Conservation (phyloP, 2,113 vertebrate genomes). For the Sinocyclocheilus grahami region DNA sequence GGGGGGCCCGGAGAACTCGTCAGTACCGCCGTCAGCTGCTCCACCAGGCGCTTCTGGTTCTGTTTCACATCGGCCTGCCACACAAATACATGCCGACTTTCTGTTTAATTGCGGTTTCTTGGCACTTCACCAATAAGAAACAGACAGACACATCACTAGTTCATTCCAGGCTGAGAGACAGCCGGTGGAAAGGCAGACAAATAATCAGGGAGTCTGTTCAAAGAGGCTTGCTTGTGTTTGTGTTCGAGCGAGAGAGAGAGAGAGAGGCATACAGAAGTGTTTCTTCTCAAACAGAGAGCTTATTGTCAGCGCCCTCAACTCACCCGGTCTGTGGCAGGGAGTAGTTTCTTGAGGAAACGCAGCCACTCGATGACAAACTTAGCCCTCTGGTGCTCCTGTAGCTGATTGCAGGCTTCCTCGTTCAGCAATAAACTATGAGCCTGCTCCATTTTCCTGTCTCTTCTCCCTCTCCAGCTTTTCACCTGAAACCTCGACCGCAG, state of each 20-base stretch:
- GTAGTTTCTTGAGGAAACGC: conserved; percentile 84
- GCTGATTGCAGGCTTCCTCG: conserved; percentile 77
- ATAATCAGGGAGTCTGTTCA: conserved; percentile 8
- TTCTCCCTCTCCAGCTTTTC: neutral
- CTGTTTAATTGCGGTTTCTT: neutral
- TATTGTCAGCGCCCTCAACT: conserved; percentile 44
- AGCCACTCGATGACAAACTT: conserved; percentile 89
- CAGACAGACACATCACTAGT: neutral
- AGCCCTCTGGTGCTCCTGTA: conserved; percentile 81
- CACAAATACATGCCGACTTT: neutral
- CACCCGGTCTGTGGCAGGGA: conserved; percentile 80
- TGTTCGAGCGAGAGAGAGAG: neutral
- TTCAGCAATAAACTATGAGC: conserved; percentile 85
- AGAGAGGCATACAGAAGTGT: neutral
- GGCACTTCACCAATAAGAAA: neutral
- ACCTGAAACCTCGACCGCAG: neutral
- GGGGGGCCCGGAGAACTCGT: conserved; percentile 87
- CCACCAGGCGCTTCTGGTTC: conserved; percentile 86
- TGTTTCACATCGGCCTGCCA: conserved; percentile 82
- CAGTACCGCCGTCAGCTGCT: conserved; percentile 84
- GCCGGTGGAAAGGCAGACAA: neutral
- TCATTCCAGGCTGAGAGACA: conserved; percentile 13
- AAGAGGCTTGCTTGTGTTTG: neutral
- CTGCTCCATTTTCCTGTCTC: conserved; percentile 78
- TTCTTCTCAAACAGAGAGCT: conserved; percentile 12